Percentiles rank a stretch among this genome's conserved stretches.
phyloP scores from a whole-genome alignment of 2,113 vertebrate genomes.

The Aspidoscelis tigris region DNA sequence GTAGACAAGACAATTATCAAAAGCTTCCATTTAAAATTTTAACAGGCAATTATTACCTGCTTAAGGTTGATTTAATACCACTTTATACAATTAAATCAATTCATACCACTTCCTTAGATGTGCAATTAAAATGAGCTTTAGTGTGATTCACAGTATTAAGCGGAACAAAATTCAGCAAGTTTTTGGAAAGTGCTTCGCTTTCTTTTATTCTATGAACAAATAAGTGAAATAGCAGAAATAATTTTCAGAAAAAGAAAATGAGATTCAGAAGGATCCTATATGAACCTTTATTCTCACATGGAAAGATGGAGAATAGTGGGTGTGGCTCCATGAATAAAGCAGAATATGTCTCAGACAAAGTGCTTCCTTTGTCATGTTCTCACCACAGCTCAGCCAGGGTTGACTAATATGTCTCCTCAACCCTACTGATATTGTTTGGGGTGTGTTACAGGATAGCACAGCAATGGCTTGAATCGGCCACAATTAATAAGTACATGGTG shows the following conservation, averaged over 20 bases:
- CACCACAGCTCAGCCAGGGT: no score
- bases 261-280: background rate
- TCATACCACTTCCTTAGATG: background rate
- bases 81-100: slow-evolving; percentile 5
- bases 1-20: slow-evolving; percentile 24
- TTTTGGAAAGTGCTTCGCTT: background rate
- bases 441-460: no score
- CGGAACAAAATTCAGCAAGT: background rate
- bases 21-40: slow-evolving; percentile 11
- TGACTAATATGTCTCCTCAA: no score
- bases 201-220: slow-evolving; percentile 1
- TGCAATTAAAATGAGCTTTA: slow-evolving; percentile 28
- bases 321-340: no score
- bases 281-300: background rate
- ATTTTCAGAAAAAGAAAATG: background rate
- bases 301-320: background rate
- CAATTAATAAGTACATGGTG: no score
- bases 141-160: slow-evolving; percentile 1
- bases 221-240: background rate
- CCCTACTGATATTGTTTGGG: no score
- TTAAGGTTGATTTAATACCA: slow-evolving; percentile 20
- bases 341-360: no score
- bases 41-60: slow-evolving; percentile 30
- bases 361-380: no score
- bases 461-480: no score